Percentiles rank a stretch among this genome's conserved stretches.
These are phyloP conservation scores for Alloplasta piceator DNA, from an alignment of 2,888 invertebrate species.

Conservation along the genomic window DNA sequence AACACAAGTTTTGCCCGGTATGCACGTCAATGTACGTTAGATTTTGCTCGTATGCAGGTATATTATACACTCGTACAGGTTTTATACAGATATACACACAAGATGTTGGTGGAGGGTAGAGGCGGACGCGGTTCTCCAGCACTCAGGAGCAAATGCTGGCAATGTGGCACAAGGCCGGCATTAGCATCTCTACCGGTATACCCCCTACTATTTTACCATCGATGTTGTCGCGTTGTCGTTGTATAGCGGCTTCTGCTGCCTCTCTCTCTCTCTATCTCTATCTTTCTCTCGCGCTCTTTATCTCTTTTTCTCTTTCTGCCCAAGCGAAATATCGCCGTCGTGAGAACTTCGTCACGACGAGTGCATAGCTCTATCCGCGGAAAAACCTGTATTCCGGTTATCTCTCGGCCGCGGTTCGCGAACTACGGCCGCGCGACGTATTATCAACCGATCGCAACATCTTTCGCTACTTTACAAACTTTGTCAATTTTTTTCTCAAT, in stretches of 20 bases:
- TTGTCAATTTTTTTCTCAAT: too few relatives aligned
- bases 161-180: conserved; percentile 83
- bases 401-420: conserved; percentile 69
- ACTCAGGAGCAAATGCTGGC: conserved; percentile 75
- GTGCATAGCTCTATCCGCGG: conserved; percentile 79
- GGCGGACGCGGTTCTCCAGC: conserved; percentile 64
- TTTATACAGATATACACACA: conserved; percentile 43
- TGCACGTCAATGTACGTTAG: conserved; percentile 56
- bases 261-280: background rate
- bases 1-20: conserved; percentile 40
- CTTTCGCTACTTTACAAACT: too few relatives aligned
- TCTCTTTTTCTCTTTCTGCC: conserved; percentile 2
- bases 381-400: conserved; percentile 81
- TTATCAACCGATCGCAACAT: too few relatives aligned
- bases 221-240: conserved; percentile 52
- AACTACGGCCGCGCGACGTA: conserved; percentile 19
- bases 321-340: conserved; percentile 36
- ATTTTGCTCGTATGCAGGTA: conserved; percentile 17
- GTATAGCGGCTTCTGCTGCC: conserved; percentile 49
- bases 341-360: conserved; percentile 52
- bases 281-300: background rate
- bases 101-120: conserved; percentile 60
- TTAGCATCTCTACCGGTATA: conserved; percentile 84
- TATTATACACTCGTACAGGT: background rate
- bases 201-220: conserved; percentile 76